Base-by-base conservation (phyloP, 2,888 invertebrate genomes). In the Pheosia tremula region DNA sequence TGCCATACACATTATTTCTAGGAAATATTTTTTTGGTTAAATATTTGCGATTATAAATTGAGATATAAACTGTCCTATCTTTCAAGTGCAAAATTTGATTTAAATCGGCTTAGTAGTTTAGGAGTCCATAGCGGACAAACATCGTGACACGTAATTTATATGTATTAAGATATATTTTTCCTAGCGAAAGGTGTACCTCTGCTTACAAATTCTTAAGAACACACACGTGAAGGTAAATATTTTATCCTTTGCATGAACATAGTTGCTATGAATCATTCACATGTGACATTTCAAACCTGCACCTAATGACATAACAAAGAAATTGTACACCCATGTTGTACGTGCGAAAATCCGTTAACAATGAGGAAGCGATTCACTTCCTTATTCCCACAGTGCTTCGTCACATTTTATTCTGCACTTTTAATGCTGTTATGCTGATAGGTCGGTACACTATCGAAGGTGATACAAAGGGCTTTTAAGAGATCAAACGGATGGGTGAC, bases 321-420 rank as follows among this genome's bases (percentile, higher is more conserved):
- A 24, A 50, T 24, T 24, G 3, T 50, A 24, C 13, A 50, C 24
- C 50, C 7, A 50, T 50, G 9, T 5, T 4, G 50, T 50, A 50
- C 50, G 50, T 50, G 50, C 50, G 10, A 50, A 50, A 24, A 24
- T 50, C 10, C 24, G 50, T 24, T 24, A 50, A 50, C 24, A 50
- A 50, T 24, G 50, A 50, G 50, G 50, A 50, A 50, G 50, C 50
- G 50, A 50, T 5, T 50, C 24, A 9, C n/a, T 50, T 50, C 24
- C 50, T 50, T 50, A 50, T 50, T 50, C 50, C 24, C 50, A 50
- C 50, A 24, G 50, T 13, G 24, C 47, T 50, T 50, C 24, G 50
- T 50, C 24, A 50, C 24, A 24, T 47, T 47, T 47, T 47, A 4
- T n/a, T 47, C 9, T 47, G 47, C 47, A 47, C n/a, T 47, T 47